Percentiles rank a stretch among this genome's conserved stretches.
Conservation (phyloP, 2,888 invertebrate genomes). For the Thereva unica region DNA sequence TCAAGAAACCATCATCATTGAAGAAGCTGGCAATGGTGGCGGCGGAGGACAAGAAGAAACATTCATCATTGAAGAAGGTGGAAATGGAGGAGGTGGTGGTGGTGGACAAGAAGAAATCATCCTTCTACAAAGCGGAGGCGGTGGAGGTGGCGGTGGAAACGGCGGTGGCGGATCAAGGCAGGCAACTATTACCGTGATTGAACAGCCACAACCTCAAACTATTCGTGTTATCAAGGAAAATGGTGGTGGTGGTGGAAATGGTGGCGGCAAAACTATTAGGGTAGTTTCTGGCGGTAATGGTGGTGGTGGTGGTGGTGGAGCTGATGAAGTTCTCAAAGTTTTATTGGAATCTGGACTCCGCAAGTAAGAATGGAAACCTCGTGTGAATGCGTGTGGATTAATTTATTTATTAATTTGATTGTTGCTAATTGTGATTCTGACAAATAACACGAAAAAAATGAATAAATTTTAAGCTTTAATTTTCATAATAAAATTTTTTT, state of each 20-base stretch:
- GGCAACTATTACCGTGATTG: slow-evolving; percentile 14
- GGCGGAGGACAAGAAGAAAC: slow-evolving; percentile 15
- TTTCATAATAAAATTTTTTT: too few relatives aligned
- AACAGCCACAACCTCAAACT: too few relatives aligned
- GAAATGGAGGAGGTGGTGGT: slow-evolving; percentile 11
- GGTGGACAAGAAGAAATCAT: slow-evolving; percentile 2
- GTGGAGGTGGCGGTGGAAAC: slow-evolving; percentile 5
- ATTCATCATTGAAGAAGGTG: slow-evolving; percentile 30
- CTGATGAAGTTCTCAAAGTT: too few relatives aligned
- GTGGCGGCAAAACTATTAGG: background rate
- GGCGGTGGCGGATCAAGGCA: slow-evolving; percentile 4
- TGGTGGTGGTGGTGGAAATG: background rate
- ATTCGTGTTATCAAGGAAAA: background rate
- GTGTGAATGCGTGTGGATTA: too few relatives aligned
- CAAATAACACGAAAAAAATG: too few relatives aligned
- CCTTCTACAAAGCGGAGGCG: background rate
- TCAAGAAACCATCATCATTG: slow-evolving; percentile 25
- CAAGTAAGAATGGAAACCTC: too few relatives aligned
- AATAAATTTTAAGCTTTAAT: too few relatives aligned
- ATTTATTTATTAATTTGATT: too few relatives aligned
- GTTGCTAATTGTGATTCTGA: too few relatives aligned
- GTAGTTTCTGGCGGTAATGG: background rate
- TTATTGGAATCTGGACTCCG: too few relatives aligned
- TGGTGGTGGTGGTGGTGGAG: background rate
- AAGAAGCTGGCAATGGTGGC: slow-evolving; percentile 34